A percentile compares a stretch with the other conserved stretches of the same genome.
Conservation (phyloP, 2,888 invertebrate genomes). For the Baronia brevicornis region DNA sequence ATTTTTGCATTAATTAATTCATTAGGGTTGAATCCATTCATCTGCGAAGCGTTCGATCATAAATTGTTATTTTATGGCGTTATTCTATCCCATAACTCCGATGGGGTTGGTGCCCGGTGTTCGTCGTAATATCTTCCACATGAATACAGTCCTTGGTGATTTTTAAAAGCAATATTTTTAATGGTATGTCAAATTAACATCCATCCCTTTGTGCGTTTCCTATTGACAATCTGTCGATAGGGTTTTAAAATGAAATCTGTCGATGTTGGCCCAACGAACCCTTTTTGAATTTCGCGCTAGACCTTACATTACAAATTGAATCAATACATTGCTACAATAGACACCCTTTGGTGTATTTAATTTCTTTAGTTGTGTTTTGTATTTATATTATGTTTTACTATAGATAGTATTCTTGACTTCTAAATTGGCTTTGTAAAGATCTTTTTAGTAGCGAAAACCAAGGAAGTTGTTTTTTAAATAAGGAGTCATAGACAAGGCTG, state of each 20-base stretch:
- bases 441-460: too few species aligned
- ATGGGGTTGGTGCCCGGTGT: constrained; percentile 38
- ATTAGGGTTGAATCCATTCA: constrained; percentile 40
- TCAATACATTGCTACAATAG: constrained; percentile 41
- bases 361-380: constrained; percentile 38
- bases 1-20: constrained; percentile 53
- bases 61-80: constrained; percentile 55
- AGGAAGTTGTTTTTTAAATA: too few species aligned
- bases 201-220: constrained; percentile 51
- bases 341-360: constrained; percentile 37
- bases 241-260: constrained; percentile 39
- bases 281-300: constrained; percentile 61
- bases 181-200: constrained; percentile 73
- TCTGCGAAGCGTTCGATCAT: constrained; percentile 35
- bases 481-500: too few species aligned
- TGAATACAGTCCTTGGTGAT: constrained; percentile 50
- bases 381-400: constrained; percentile 22
- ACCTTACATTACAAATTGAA: constrained; percentile 68
- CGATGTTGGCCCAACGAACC: constrained; percentile 55
- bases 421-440: too few species aligned
- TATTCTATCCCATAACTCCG: constrained; percentile 24
- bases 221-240: constrained; percentile 71
- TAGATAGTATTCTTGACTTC: too few species aligned
- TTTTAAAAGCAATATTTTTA: constrained; percentile 69
- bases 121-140: constrained; percentile 58